Evolutionary conservation across 2,797 vertebrate species (phyloP).

Genomic region (Silurus lanzhouensis): DNA sequence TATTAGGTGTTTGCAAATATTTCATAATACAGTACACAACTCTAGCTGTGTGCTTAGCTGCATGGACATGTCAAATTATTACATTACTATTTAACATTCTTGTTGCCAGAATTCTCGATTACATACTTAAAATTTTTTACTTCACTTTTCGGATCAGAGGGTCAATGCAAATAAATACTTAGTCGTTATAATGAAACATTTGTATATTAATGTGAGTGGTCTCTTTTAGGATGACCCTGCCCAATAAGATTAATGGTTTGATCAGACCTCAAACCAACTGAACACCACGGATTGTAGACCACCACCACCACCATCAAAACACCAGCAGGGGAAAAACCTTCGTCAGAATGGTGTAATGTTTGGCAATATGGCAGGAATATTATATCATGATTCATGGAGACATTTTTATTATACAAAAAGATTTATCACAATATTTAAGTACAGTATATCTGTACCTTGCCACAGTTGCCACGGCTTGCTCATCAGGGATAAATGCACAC

Average conservation of each 20-base stretch:
- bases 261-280: background rate
- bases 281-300: background rate
- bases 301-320: background rate
- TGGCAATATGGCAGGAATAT: background rate
- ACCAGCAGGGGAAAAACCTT: background rate
- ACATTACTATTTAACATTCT: background rate
- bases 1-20: background rate
- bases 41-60: too few relatives aligned
- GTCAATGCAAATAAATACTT: background rate
- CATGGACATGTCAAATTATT: background rate
- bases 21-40: background rate
- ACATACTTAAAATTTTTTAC: background rate
- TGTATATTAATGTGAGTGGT: background rate
- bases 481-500: too few relatives aligned
- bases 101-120: background rate
- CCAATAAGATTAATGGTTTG: background rate
- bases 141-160: background rate
- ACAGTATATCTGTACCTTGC: too few relatives aligned
- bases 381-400: too few relatives aligned
- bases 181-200: background rate
- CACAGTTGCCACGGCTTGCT: too few relatives aligned
- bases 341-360: background rate
- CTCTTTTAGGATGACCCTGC: background rate
- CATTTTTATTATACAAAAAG: too few relatives aligned
- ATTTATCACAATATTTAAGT: too few relatives aligned